These are phyloP conservation scores for Cyclura pinguis DNA, from an alignment of 2,797 vertebrate genomes.

Conservation along the genomic window DNA sequence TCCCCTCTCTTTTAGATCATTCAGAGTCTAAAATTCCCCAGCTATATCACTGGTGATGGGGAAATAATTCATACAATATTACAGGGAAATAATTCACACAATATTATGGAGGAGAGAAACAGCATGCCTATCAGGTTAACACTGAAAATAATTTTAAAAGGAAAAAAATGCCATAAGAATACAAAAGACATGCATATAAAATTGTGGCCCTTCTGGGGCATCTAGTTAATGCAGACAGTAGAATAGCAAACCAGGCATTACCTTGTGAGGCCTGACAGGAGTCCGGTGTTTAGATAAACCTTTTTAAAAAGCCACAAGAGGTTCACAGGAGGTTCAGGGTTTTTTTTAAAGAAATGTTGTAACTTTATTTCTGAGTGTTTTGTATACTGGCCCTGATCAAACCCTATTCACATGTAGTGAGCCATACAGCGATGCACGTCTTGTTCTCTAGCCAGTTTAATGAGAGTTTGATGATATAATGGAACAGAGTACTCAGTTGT, in stretches of 20 bases:
- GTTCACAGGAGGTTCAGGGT: background rate
- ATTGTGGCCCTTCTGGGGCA: background rate
- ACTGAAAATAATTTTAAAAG: background rate
- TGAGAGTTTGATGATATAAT: background rate
- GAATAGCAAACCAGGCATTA: fast-evolving
- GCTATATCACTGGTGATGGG: background rate
- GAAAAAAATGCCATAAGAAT: fast-evolving
- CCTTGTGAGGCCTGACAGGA: background rate
- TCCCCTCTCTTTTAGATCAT: background rate
- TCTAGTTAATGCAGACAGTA: background rate
- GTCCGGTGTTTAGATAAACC: background rate
- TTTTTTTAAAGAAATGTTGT: background rate
- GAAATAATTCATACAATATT: conserved; percentile 14
- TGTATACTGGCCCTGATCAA: too few species aligned
- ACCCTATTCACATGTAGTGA: background rate
- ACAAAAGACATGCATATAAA: background rate
- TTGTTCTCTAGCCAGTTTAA: background rate
- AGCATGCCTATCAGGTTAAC: background rate
- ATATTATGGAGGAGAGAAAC: background rate
- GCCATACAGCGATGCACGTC: background rate
- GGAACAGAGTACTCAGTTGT: too few species aligned
- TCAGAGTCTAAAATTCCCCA: background rate
- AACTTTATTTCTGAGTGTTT: background rate
- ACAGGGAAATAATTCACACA: conserved; percentile 21
- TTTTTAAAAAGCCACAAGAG: background rate